A percentile compares a stretch with the other conserved stretches of the same genome.
These are phyloP conservation scores for Malurus alboscapulatus DNA, from an alignment of 2,113 vertebrate species.

Conservation along the genomic window DNA sequence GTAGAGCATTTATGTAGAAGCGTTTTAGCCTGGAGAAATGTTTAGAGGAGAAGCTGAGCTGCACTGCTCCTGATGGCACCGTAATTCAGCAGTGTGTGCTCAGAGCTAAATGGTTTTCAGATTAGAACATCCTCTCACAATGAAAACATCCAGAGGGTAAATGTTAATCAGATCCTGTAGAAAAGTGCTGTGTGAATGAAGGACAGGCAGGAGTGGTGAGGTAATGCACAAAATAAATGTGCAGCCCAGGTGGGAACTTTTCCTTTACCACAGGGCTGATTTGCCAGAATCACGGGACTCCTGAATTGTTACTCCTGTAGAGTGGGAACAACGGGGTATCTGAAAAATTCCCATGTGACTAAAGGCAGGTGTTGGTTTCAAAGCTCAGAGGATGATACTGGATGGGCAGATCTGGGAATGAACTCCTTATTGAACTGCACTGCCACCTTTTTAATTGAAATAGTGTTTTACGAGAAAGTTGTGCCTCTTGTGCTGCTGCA, in stretches of 20 bases:
- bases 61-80: neutral
- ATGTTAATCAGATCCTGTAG: neutral
- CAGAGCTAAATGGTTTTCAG: constrained; percentile 46
- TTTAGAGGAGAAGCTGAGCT: constrained; percentile 8
- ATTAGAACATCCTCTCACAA: constrained; percentile 27
- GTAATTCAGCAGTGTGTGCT: neutral
- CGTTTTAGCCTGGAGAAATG: constrained; percentile 4
- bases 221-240: neutral
- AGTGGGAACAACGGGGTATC: neutral
- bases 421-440: neutral
- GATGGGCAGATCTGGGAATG: neutral
- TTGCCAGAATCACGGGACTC: neutral
- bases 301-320: neutral
- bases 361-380: neutral
- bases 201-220: neutral
- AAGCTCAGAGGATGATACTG: neutral
- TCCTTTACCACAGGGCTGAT: rapidly evolving
- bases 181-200: neutral
- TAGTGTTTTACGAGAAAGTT: neutral
- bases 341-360: neutral
- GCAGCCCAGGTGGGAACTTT: neutral
- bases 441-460: neutral
- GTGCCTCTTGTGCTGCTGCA: neutral
- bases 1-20: neutral
- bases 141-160: constrained; percentile 5